Evolutionary conservation across 2,797 vertebrate species (phyloP), one percentile per base, ranked within the genome.

Genomic region (Gastrophryne carolinensis): DNA sequence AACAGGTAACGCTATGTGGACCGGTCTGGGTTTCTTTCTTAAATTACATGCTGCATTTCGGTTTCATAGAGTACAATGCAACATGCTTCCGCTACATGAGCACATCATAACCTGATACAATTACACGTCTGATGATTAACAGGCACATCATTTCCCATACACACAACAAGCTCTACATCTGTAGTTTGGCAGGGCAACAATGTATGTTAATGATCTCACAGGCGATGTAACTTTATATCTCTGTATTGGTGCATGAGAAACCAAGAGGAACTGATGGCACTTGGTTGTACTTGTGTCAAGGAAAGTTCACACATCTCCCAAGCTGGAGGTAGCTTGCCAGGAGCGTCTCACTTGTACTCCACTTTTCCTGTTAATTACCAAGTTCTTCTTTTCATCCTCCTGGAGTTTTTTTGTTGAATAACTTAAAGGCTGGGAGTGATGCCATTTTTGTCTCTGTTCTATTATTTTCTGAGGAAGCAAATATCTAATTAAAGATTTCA

Each of bases 251-350:
- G 75, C 75, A 78, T 78, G 75, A 66, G 75, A 78, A 78, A 66
- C 68, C 75, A 78, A 78, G 75, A 60, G 75, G 68, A 78, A 78
- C 75, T 63, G 75, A 78, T 78, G 75, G 68, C 61, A 78, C 68
- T 72, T 66, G 61, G 68, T 65, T 72, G 39, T 60, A 71, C 30
- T 78, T 78, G 62, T 78, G 75, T 78, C 75, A 78, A 64, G 62
- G 44, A 72, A 78, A 78, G 75, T 78, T 78, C 75, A 78, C 75
- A 72, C 75, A 72, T 78, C 75, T 78, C 75, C 68, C 75, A 78
- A 72, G 75, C 60, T 78, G 32, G 44, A 58, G 68, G 53, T 78
- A 72, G 60, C 47, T 54, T 78, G 68, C 75, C 75, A 78, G 68
- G 39, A 66, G 68, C 61, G 53, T 78, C 53, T 78, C 68, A 57